Evolutionary conservation across 1,140 invertebrate species (phyloP), one percentile per base, ranked within the genome.

Genomic region (Heliothis subflexa): DNA sequence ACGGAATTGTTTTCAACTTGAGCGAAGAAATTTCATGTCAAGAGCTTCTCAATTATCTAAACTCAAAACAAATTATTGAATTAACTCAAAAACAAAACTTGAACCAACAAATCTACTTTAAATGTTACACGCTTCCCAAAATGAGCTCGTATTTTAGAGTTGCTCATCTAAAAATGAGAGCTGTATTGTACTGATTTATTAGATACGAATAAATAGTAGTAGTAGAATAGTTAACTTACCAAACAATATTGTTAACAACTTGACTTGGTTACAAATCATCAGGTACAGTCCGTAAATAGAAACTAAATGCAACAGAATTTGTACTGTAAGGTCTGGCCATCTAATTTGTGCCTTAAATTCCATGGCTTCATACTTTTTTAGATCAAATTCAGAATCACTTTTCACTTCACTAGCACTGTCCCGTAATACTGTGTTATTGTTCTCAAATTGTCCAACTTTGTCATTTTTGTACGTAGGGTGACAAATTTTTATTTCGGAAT

Each of bases 211-310:
- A 55, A 18, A 18, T 18, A 7, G 9, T 16, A 18, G 5, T 18
- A 55, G 5, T 18, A 18, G 18, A 55, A 55, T 16, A 1, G n/a
- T 25, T 3, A 1, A 96, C 96, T 96, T 95, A 98, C 97, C 96
- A 95, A 97, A 97, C 71, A 97, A 81, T 59, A 94, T 89, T 78
- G 97, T 97, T 72, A 96, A 94, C 72, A 96, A 89, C 85, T 95
- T 96, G n/a, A 96, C 96, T 81, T 96, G 94, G 80, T 91, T 93
- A 0, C 95, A 95, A 45, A 97, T 78, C 40, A 97, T 95, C 77
- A 97, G 93, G 85, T 96, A 97, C 1, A 97, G 77, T 70, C 97
- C 97, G 86, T 97, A 97, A 3, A 97, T 70, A 78, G 95, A 96
- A 16, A 97, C 96, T 74, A 89, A 86, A 91, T 97, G 97, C 81